Percentiles rank a stretch among this genome's conserved stretches.
phyloP scores from a whole-genome alignment of 2,888 invertebrate genomes.

The Dicranocentrus wangi region DNA sequence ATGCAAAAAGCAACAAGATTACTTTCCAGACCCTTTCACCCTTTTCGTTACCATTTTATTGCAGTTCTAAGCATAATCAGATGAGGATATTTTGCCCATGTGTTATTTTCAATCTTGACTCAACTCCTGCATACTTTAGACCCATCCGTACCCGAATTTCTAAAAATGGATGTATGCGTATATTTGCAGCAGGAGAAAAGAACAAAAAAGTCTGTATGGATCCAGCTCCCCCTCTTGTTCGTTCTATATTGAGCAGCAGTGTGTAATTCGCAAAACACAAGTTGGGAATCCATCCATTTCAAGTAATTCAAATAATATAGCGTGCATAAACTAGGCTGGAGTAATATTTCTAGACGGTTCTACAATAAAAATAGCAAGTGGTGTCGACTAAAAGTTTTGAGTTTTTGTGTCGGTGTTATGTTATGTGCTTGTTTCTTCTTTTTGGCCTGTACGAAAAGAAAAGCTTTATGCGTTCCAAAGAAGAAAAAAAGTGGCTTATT shows the following conservation, averaged over 20 bases:
- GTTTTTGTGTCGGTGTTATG: slow-evolving; percentile 9
- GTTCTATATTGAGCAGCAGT: slow-evolving; percentile 6
- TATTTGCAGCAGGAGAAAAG: too few relatives aligned
- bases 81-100: slow-evolving; percentile 53
- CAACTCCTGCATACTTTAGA: too few relatives aligned
- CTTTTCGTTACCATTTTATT: slow-evolving; percentile 55
- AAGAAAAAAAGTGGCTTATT: slow-evolving; percentile 46
- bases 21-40: slow-evolving; percentile 35
- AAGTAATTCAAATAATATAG: slow-evolving; percentile 62
- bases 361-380: slow-evolving; percentile 46
- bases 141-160: too few relatives aligned
- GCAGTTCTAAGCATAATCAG: slow-evolving; percentile 50
- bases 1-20: slow-evolving; percentile 35
- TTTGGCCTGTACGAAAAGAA: slow-evolving; percentile 35
- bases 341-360: slow-evolving; percentile 24
- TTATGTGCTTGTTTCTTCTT: neutral
- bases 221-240: too few relatives aligned
- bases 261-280: slow-evolving; percentile 56
- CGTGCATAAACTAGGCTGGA: slow-evolving; percentile 60
- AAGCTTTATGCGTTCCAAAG: slow-evolving; percentile 51
- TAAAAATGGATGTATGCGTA: too few relatives aligned
- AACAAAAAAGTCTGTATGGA: too few relatives aligned
- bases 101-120: slow-evolving; percentile 58
- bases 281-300: slow-evolving; percentile 45
- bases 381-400: slow-evolving; percentile 11